phyloP scores from a whole-genome alignment of 2,888 invertebrate genomes.

The Cosmorhoe ocellata region DNA sequence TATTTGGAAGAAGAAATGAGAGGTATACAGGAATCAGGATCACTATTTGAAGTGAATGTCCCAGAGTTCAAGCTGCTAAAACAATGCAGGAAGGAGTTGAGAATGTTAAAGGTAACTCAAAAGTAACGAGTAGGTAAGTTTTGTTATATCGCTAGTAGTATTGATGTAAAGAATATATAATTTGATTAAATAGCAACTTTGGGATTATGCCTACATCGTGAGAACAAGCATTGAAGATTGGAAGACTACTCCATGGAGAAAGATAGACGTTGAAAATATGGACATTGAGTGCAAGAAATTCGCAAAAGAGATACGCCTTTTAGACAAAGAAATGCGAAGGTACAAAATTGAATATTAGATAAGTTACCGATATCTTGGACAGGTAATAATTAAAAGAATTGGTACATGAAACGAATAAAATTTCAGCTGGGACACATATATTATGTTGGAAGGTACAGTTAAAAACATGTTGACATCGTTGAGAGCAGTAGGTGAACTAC shows the following conservation, averaged over 20 bases:
- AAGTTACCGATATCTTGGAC: no score
- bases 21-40: constrained; percentile 93
- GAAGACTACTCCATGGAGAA: constrained; percentile 98
- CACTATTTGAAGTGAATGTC: constrained; percentile 96
- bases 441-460: constrained; percentile 93
- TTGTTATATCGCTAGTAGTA: neutral
- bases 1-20: constrained; percentile 93
- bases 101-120: constrained; percentile 88
- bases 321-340: constrained; percentile 97
- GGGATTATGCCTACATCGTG: constrained; percentile 97
- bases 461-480: constrained; percentile 98
- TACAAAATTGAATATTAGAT: constrained; percentile 30
- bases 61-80: constrained; percentile 96
- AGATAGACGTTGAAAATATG: constrained; percentile 99
- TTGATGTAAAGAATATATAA: neutral
- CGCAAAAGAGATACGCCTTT: constrained; percentile 94
- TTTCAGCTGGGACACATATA: constrained; percentile 93
- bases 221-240: constrained; percentile 96
- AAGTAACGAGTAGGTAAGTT: neutral
- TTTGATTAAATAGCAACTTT: constrained; percentile 87
- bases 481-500: constrained; percentile 96
- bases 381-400: no score
- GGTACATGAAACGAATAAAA: no score
- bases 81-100: constrained; percentile 94
- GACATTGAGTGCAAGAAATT: constrained; percentile 99